A percentile compares a stretch with the other conserved stretches of the same genome.
Conservation (phyloP, 2,888 invertebrate genomes). For the Caenorhabditis doughertyi region DNA sequence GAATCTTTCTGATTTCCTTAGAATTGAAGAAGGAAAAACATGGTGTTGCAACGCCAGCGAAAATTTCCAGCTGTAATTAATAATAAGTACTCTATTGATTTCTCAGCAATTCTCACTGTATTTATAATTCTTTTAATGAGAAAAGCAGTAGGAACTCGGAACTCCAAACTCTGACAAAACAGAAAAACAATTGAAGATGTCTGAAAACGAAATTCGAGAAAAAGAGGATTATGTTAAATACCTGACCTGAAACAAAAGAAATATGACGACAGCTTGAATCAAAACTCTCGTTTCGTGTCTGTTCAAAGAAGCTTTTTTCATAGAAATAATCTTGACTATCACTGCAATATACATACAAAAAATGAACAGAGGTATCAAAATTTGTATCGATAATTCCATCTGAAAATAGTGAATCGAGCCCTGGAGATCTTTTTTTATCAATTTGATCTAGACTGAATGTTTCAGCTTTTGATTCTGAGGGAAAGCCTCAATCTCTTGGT, state of each 20-base stretch:
- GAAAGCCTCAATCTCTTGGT: too few species aligned
- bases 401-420: too few species aligned
- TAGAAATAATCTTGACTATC: slow-evolving; percentile 18
- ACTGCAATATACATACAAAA: slow-evolving; percentile 43
- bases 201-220: slow-evolving; percentile 32
- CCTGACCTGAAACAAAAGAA: slow-evolving; percentile 49
- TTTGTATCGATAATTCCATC: slow-evolving; percentile 35
- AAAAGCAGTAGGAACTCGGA: slow-evolving; percentile 26
- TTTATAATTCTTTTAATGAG: slow-evolving; percentile 53
- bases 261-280: slow-evolving; percentile 38
- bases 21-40: slow-evolving; percentile 54
- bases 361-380: slow-evolving; percentile 22
- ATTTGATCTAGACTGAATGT: too few species aligned
- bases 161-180: slow-evolving; percentile 36
- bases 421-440: too few species aligned
- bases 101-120: slow-evolving; percentile 14
- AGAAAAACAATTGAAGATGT: slow-evolving; percentile 51
- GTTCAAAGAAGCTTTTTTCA: slow-evolving; percentile 26
- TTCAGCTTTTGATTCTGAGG: too few species aligned
- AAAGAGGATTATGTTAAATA: not conserved
- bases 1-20: slow-evolving; percentile 32
- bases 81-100: not conserved
- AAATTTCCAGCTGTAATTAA: slow-evolving; percentile 28
- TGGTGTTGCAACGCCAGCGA: slow-evolving; percentile 51
- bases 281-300: slow-evolving; percentile 33